Percentiles rank a stretch among this genome's conserved stretches.
Evolutionary conservation across 2,797 vertebrate genomes (phyloP).

Genomic region (Jordanella pulchra): DNA sequence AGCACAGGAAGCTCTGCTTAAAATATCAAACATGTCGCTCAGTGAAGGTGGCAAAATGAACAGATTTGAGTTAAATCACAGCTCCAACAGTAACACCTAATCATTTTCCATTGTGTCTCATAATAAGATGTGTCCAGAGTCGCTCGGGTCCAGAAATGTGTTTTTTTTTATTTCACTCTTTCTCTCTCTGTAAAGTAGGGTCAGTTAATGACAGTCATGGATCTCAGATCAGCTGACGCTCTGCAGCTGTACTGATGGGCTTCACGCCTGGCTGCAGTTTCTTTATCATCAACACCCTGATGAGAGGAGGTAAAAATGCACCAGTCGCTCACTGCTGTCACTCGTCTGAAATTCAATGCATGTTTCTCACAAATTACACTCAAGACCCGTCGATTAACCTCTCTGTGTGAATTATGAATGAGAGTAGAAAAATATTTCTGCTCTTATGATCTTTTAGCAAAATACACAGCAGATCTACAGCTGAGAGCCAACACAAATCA

Average conservation of each 20-base stretch:
- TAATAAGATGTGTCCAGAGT: slow-evolving; percentile 55
- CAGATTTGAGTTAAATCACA: slow-evolving; percentile 44
- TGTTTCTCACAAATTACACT: slow-evolving; percentile 8
- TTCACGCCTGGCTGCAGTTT: slow-evolving; percentile 35
- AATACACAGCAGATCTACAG: background rate
- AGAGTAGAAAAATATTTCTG: background rate
- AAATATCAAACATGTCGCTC: no score
- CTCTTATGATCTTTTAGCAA: no score
- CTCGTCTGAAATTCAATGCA: background rate
- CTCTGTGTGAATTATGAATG: background rate
- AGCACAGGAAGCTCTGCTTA: no score
- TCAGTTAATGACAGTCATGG: slow-evolving; percentile 33
- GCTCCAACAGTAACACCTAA: slow-evolving; percentile 37
- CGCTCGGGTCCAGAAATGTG: slow-evolving; percentile 27
- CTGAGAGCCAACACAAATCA: background rate
- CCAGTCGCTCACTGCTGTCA: slow-evolving; percentile 6
- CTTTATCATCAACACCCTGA: slow-evolving; percentile 25
- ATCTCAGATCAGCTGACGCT: slow-evolving; percentile 29
- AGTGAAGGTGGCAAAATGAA: no score
- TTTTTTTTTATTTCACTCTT: slow-evolving; percentile 16
- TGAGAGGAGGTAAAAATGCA: slow-evolving; percentile 33
- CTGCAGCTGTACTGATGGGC: slow-evolving; percentile 41
- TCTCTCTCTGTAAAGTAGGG: slow-evolving; percentile 10
- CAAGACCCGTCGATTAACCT: background rate
- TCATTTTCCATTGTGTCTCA: slow-evolving; percentile 43